Evolutionary conservation across 2,113 vertebrate genomes (phyloP), one percentile per base, ranked within the genome.

Genomic region (Rhipidura dahli): DNA sequence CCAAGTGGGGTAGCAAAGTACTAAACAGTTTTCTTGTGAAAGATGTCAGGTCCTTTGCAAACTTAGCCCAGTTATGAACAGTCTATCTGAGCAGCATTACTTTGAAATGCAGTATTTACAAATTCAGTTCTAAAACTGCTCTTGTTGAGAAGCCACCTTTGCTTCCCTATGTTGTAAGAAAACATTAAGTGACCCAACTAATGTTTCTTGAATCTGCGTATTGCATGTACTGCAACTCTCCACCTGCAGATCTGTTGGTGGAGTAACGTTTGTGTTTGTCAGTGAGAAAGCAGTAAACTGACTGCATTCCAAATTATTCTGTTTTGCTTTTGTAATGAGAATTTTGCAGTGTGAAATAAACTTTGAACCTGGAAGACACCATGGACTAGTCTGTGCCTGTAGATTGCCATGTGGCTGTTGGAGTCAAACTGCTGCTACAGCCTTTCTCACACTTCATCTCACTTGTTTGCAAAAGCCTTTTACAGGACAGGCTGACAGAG

Each of bases 311-410:
- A 78, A 56, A 23, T 91, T 86, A 83, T 15, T 63, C 50, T 47
- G 26, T 47, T 95, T 73, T 50, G 91, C 47, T 71, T 92, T 94
- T 94, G 85, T 86, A 86, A 90, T 35, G 27, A 84, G 39, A 63
- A 70, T 91, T 92, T 70, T 83, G 86, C 81, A 88, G 82, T 72
- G 73, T 87, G 71, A 95, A 96, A 96, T 97, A 97, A 96, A 96
- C 65, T 61, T 54, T 80, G 47, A 88, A 94, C 75, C 51, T n/a
- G 5, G 83, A 91, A 76, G 37, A 82, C 56, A 47, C 30, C n/a
- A 23, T 1, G 28, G 78, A 87, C 60, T 75, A 82, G 40, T 63
- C 63, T 76, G 68, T 28, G 11, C 70, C 88, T 91, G 80, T 44
- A 83, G 69, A 40, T 44, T 54, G 51, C 68, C 81, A 75, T 0